Evolutionary conservation across 1,140 invertebrate species (phyloP).

Genomic region (Bicyclus anynana): DNA sequence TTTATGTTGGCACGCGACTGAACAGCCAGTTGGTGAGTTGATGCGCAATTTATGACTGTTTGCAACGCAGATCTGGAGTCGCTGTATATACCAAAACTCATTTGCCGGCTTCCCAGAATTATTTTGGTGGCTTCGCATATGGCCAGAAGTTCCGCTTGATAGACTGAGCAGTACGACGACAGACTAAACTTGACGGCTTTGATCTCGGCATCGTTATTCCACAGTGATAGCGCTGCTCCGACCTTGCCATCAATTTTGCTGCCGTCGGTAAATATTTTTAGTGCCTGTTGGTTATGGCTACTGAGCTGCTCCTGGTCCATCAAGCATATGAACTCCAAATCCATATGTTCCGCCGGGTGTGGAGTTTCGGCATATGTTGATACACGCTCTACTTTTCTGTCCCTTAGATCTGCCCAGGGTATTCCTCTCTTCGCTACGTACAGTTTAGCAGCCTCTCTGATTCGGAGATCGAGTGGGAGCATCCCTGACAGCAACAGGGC

Average conservation of each 20-base stretch:
- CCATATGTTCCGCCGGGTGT: slow-evolving; percentile 13
- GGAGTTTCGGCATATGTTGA: background rate
- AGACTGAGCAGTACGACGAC: no score
- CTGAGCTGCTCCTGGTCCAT: background rate
- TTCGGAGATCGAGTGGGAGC: no score
- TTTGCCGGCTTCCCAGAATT: background rate
- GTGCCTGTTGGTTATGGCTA: background rate
- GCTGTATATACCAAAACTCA: background rate
- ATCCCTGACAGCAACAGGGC: no score
- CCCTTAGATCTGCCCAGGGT: no score
- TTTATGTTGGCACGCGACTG: no score
- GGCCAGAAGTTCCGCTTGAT: slow-evolving; percentile 5
- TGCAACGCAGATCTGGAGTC: background rate
- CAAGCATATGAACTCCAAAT: background rate
- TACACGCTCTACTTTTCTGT: no score
- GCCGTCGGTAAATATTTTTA: no score
- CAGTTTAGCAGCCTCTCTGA: slow-evolving; percentile 4
- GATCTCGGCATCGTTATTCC: slow-evolving; percentile 4
- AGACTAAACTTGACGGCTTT: no score
- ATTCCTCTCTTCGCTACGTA: slow-evolving; percentile 24
- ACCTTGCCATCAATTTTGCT: no score
- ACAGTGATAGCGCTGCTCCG: no score
- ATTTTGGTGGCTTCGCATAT: background rate
- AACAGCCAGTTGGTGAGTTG: no score
- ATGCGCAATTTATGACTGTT: no score